These are phyloP conservation scores for Rhagium mordax DNA, from an alignment of 2,888 invertebrate species.

Conservation along the genomic window DNA sequence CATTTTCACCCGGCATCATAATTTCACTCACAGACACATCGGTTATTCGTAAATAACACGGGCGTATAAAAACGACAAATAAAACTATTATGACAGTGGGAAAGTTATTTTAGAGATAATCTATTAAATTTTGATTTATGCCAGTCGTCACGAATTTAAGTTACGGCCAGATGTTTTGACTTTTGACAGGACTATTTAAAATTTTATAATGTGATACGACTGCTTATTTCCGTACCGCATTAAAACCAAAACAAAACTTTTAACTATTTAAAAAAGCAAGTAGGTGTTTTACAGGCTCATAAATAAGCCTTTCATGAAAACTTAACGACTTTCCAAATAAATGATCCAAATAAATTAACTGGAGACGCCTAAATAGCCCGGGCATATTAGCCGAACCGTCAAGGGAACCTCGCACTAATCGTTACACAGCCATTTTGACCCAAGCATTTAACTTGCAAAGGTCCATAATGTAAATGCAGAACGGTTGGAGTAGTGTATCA, in stretches of 20 bases:
- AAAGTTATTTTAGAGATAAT: conserved; percentile 36
- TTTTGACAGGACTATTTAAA: conserved; percentile 41
- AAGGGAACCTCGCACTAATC: too few relatives aligned
- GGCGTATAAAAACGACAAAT: conserved; percentile 15
- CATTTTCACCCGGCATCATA: conserved; percentile 3
- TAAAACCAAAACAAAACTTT: conserved; percentile 42
- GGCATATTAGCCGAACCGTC: not conserved
- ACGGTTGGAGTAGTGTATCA: too few relatives aligned
- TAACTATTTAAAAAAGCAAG: conserved; percentile 45
- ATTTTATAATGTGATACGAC: conserved; percentile 37
- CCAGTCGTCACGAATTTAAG: conserved; percentile 37
- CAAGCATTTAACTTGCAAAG: too few relatives aligned
- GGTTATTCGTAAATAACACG: conserved; percentile 12
- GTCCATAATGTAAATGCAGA: too few relatives aligned
- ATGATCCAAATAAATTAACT: conserved; percentile 38
- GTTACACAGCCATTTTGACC: not conserved
- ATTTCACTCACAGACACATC: conserved; percentile 5
- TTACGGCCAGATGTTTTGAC: conserved; percentile 50
- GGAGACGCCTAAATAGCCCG: conserved; percentile 1
- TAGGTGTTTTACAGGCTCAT: conserved; percentile 42
- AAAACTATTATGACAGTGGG: conserved; percentile 40
- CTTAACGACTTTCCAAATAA: conserved; percentile 48
- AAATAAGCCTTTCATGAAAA: conserved; percentile 47
- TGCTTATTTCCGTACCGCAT: conserved; percentile 40
- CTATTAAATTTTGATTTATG: conserved; percentile 46